A percentile compares a stretch with the other conserved stretches of the same genome.
phyloP scores from a whole-genome alignment of 2,797 vertebrate species.

The Enteromius treurensis region DNA sequence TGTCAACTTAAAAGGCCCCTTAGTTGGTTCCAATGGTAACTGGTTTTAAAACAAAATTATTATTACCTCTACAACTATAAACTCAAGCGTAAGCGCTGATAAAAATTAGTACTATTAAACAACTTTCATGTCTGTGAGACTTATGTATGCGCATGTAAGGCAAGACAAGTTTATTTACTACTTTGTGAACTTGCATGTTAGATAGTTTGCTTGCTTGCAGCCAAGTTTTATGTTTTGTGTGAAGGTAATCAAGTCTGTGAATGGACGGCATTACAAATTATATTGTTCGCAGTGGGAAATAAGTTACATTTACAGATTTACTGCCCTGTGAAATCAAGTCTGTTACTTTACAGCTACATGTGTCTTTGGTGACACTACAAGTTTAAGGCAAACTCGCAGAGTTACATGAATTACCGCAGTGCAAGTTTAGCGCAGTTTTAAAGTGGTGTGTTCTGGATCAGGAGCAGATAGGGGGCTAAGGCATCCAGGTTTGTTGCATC shows the following conservation, averaged over 20 bases:
- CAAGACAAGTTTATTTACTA: background rate
- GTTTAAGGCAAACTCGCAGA: background rate
- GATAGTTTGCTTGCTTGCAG: background rate
- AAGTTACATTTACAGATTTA: slow-evolving; percentile 1
- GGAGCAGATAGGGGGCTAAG: background rate
- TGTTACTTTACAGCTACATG: slow-evolving; percentile 2
- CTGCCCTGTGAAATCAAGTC: background rate
- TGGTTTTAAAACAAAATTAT: background rate
- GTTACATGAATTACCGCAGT: background rate
- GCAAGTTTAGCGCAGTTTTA: background rate
- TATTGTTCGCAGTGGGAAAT: background rate
- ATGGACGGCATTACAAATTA: background rate
- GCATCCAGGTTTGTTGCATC: background rate
- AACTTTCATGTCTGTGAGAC: background rate
- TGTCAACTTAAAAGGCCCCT: no score
- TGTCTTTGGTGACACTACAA: slow-evolving; percentile 2
- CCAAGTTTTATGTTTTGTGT: background rate
- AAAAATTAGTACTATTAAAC: no score
- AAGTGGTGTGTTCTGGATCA: background rate
- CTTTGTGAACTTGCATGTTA: background rate
- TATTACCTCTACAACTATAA: background rate
- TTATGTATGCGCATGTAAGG: background rate
- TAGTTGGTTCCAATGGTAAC: background rate
- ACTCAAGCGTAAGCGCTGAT: no score
- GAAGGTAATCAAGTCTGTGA: background rate